phyloP scores from a whole-genome alignment of 2,113 vertebrate genomes.

The Monarcha castaneiventris region DNA sequence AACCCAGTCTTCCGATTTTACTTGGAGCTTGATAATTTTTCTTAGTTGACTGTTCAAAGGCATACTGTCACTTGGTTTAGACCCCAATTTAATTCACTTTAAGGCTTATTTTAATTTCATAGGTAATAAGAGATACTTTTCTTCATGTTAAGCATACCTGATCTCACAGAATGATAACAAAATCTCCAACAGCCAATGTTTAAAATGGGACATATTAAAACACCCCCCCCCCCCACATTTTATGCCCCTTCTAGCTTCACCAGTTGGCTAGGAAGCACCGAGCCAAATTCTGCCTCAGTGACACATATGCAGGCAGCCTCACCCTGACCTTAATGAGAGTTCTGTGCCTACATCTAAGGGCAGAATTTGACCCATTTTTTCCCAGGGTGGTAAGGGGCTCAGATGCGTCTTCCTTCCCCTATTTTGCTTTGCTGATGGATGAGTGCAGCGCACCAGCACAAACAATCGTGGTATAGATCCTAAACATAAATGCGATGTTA shows the following conservation, averaged over 20 bases:
- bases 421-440: conserved; percentile 38
- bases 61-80: not conserved
- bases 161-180: not conserved
- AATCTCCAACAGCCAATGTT: not conserved
- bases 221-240: not conserved
- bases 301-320: not conserved
- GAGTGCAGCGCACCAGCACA: not conserved
- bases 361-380: conserved; percentile 5
- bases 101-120: conserved; percentile 1
- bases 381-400: not conserved
- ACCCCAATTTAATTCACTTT: not conserved
- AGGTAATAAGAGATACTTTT: not conserved
- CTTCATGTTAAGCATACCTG: not conserved
- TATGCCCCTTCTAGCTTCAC: not conserved
- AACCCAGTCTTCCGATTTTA: conserved; percentile 6
- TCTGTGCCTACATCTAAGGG: not conserved
- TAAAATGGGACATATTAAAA: not conserved
- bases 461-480: not conserved
- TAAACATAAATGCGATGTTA: conserved; percentile 43
- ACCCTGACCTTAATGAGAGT: not conserved
- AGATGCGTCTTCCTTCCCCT: conserved; percentile 9
- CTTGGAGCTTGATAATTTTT: not conserved
- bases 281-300: not conserved
- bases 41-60: not conserved
- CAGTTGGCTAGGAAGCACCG: not conserved